phyloP scores from a whole-genome alignment of 2,113 vertebrate species.

The Morone saxatilis region DNA sequence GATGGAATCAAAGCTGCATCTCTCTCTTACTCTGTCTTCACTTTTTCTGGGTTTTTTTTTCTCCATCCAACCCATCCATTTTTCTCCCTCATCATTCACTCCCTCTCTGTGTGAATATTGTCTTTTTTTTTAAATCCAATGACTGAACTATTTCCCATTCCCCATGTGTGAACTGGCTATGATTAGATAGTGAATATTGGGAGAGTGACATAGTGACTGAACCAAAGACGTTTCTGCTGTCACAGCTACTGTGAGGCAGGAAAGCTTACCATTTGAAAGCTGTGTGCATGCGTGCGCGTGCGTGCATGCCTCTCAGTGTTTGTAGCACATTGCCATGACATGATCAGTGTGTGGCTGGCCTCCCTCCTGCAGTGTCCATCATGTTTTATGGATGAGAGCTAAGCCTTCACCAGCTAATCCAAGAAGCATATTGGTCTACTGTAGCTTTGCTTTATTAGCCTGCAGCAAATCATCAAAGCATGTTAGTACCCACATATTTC shows the following conservation, averaged over 20 bases:
- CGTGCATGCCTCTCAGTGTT: conserved; percentile 34
- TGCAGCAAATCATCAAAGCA: conserved; percentile 54
- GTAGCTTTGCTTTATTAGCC: conserved; percentile 50
- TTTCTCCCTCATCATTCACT: conserved; percentile 2
- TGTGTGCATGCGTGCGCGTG: conserved; percentile 20
- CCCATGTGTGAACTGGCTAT: conserved; percentile 19
- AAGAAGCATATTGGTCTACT: conserved; percentile 38
- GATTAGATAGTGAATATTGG: conserved; percentile 12
- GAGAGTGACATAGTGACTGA: conserved; percentile 23
- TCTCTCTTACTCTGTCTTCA: conserved; percentile 6
- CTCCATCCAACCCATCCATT: not conserved
- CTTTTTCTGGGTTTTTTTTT: conserved; percentile 21
- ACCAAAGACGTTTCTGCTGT: conserved; percentile 35
- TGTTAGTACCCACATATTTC: conserved; percentile 24
- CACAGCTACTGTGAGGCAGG: conserved; percentile 1
- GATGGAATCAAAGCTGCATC: conserved; percentile 65
- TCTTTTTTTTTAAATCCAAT: not conserved
- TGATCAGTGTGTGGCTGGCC: conserved; percentile 41
- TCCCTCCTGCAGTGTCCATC: conserved; percentile 53
- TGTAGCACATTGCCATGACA: conserved; percentile 37
- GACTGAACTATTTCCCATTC: not conserved
- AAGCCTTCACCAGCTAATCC: conserved; percentile 70
- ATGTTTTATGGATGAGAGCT: conserved; percentile 78
- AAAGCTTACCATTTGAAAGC: conserved; percentile 30
- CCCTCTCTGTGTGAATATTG: conserved; percentile 14